These are phyloP conservation scores for Gonocerus acuteangulatus DNA, from an alignment of 2,888 invertebrate genomes.

Conservation along the genomic window DNA sequence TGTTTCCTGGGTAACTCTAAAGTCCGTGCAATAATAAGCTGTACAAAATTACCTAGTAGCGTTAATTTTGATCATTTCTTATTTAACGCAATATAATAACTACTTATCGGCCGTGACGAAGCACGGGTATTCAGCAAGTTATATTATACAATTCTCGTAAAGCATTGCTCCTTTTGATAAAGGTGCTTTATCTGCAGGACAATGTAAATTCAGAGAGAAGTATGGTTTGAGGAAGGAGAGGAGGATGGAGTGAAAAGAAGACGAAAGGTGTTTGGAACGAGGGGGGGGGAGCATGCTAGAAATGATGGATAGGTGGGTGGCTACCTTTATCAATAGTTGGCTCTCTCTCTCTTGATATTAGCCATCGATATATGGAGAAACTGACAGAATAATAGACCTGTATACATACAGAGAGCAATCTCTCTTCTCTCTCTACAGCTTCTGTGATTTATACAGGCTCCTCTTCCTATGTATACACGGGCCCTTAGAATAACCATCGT, in stretches of 20 bases:
- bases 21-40: no score
- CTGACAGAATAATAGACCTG: slow-evolving; percentile 36
- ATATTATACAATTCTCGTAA: no score
- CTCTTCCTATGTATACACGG: slow-evolving; percentile 7
- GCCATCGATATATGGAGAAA: slow-evolving; percentile 32
- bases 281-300: not conserved
- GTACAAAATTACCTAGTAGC: no score
- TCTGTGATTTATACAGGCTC: slow-evolving; percentile 23
- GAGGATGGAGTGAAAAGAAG: slow-evolving; percentile 18
- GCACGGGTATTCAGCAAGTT: no score
- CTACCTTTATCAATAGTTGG: slow-evolving; percentile 20
- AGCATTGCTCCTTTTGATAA: no score
- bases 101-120: no score
- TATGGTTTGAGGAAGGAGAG: not conserved
- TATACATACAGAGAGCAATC: slow-evolving; percentile 33
- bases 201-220: no score
- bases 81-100: no score
- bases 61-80: no score
- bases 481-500: not conserved
- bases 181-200: no score
- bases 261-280: slow-evolving; percentile 12
- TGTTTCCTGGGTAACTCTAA: no score
- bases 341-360: slow-evolving; percentile 32
- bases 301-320: slow-evolving; percentile 25
- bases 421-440: slow-evolving; percentile 13